Percentiles rank a stretch among this genome's conserved stretches.
These are phyloP conservation scores for Phataginus tricuspis DNA, from an alignment of 2,797 vertebrate genomes.

Conservation along the genomic window DNA sequence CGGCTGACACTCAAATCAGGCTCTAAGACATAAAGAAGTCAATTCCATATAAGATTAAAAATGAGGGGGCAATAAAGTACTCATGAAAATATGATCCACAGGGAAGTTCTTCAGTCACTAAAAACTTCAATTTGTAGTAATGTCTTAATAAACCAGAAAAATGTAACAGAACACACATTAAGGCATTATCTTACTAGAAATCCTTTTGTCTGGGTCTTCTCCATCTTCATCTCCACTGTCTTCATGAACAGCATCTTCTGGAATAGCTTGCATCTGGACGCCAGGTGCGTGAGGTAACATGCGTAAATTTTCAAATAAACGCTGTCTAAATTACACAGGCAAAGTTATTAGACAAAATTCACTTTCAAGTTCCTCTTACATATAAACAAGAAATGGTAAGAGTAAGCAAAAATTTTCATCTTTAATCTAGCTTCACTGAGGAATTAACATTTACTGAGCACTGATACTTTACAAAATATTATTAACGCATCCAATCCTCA, in stretches of 20 bases:
- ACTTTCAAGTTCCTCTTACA: constrained; percentile 4
- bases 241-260: constrained; percentile 92
- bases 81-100: neutral
- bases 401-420: neutral
- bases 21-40: neutral
- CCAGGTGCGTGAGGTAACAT: constrained; percentile 96
- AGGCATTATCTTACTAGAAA: constrained; percentile 90
- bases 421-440: constrained; percentile 3
- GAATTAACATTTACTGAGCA: neutral
- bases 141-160: neutral
- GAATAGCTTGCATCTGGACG: constrained; percentile 95
- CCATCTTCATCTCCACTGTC: constrained; percentile 93
- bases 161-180: neutral
- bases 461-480: neutral
- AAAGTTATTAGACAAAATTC: constrained; percentile 49
- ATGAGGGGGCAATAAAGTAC: neutral
- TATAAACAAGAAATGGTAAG: neutral
- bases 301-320: constrained; percentile 95
- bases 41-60: neutral
- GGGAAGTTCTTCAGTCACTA: neutral
- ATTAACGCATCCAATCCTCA: neutral
- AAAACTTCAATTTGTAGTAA: neutral
- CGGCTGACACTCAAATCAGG: neutral
- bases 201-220: constrained; percentile 94
- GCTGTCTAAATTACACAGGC: constrained; percentile 86